Conservation (phyloP, 2,888 invertebrate genomes). For the Adelognathus sp. region DNA sequence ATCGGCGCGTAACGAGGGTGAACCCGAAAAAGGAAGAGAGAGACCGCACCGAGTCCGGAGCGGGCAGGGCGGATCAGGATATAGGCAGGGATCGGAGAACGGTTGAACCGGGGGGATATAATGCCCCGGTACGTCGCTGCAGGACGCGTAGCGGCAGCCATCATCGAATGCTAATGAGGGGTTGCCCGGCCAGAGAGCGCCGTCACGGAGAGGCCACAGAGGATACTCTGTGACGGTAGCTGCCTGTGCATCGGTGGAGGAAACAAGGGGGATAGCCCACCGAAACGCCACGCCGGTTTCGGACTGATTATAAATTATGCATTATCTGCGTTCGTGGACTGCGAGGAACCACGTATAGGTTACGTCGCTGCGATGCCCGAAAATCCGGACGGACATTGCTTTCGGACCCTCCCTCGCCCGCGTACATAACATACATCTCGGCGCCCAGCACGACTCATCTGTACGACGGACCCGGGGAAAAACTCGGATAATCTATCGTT, state of each 20-base stretch:
- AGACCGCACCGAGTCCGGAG: conserved; percentile 9
- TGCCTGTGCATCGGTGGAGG: conserved; percentile 60
- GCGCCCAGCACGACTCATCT: background rate
- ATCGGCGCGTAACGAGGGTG: conserved; percentile 34
- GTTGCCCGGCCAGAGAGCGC: conserved; percentile 75
- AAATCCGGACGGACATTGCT: conserved; percentile 57
- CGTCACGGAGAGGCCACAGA: conserved; percentile 45
- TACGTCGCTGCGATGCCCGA: conserved; percentile 35
- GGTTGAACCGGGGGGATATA: conserved; percentile 74
- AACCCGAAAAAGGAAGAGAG: conserved; percentile 35
- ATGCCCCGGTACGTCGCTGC: conserved; percentile 74
- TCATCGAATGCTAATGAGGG: conserved; percentile 81
- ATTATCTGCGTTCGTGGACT: conserved; percentile 70
- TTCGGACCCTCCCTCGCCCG: conserved; percentile 37
- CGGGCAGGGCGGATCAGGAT: conserved; percentile 21
- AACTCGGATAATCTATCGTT: conserved; percentile 57
- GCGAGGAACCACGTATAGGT: conserved; percentile 42
- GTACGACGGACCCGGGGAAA: conserved; percentile 59
- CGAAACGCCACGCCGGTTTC: conserved; percentile 71
- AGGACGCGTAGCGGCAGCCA: conserved; percentile 79
- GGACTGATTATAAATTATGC: conserved; percentile 81
- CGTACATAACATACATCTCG: conserved; percentile 31
- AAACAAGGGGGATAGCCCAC: conserved; percentile 55
- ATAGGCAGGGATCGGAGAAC: conserved; percentile 36
- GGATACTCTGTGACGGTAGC: too few species aligned